phyloP scores from a whole-genome alignment of 2,888 invertebrate species.

The Epirrhoe tristata region DNA sequence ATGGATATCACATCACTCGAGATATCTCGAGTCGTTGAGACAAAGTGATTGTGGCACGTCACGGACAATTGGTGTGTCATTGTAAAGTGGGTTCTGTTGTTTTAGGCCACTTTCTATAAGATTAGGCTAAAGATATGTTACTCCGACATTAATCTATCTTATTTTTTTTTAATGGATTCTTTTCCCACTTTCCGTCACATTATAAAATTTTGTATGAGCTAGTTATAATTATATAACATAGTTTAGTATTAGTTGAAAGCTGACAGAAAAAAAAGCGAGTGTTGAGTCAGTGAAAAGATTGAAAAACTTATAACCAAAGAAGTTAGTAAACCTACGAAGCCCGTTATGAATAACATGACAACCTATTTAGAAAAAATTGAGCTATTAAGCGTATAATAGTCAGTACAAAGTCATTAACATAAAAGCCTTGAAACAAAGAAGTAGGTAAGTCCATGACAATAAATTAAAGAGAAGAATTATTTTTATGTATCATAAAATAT shows the following conservation, averaged over 20 bases:
- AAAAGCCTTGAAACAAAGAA: background rate
- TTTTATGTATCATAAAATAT: slow-evolving; percentile 13
- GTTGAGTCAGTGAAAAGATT: too few relatives aligned
- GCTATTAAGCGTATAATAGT: too few relatives aligned
- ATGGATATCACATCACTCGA: slow-evolving; percentile 70
- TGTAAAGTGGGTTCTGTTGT: slow-evolving; percentile 43
- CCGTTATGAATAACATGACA: too few relatives aligned
- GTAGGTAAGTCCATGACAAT: background rate
- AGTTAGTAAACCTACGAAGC: too few relatives aligned
- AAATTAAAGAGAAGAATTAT: slow-evolving; percentile 3
- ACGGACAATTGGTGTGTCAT: slow-evolving; percentile 74
- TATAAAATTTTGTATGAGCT: background rate
- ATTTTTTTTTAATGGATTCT: slow-evolving; percentile 21
- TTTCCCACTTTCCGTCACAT: background rate
- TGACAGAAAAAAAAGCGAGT: too few relatives aligned
- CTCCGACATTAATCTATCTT: slow-evolving; percentile 10
- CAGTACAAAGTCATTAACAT: too few relatives aligned
- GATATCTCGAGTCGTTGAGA: slow-evolving; percentile 71
- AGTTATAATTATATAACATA: too few relatives aligned
- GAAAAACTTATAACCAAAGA: too few relatives aligned
- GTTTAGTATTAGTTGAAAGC: too few relatives aligned
- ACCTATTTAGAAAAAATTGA: too few relatives aligned
- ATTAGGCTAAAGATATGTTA: slow-evolving; percentile 36
- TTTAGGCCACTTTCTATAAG: slow-evolving; percentile 35
- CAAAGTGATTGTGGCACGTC: slow-evolving; percentile 78